Evolutionary conservation across 1,140 invertebrate species (phyloP), one percentile per base, ranked within the genome.

Genomic region (Tetramorium parvispinum): DNA sequence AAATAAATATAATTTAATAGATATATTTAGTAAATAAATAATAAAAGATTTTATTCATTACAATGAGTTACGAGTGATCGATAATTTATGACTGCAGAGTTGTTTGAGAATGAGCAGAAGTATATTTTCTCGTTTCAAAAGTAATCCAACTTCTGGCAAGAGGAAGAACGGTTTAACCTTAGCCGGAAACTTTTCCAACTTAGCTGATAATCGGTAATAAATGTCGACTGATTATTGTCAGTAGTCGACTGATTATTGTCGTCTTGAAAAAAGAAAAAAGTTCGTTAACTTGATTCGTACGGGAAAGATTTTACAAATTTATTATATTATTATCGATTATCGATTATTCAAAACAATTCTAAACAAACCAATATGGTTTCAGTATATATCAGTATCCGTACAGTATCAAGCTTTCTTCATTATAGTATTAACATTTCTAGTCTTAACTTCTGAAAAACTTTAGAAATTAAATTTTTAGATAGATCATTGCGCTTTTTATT

Each of bases 131-230:
- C 16, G 21, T 11, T 68, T 78, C 57, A 59, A 85, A 85, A 85
- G 21, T 85, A 65, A 85, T 76, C 46, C 27, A 18, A 85, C 46
- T 85, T 79, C 63, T n/a, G 27, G 18, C 5, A 16, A 3, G 3
- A 68, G 61, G 40, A 70, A 59, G 49, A 40, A 5, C 10, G 0
- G 7, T 10, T 32, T 32, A 46, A 32, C 0, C 51, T 59, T n/a
- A 71, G 5, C 53, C 51, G n/a, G 13, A 79, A 79, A 70, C 51
- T 85, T 79, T 85, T 85, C 63, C 63, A 37, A 49, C 43, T 85
- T 79, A 70, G 40, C 53, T 40, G 43, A 11, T 85, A 85, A 79
- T 40, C 63, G 16, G 37, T 37, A 53, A 78, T 85, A 85, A 85
- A 51, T 61, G 16, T 57, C 24, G 37, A 18, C 37, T 40, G 63